Evolutionary conservation across 2,888 invertebrate genomes (phyloP).

Genomic region (Scaptomyza reducta): DNA sequence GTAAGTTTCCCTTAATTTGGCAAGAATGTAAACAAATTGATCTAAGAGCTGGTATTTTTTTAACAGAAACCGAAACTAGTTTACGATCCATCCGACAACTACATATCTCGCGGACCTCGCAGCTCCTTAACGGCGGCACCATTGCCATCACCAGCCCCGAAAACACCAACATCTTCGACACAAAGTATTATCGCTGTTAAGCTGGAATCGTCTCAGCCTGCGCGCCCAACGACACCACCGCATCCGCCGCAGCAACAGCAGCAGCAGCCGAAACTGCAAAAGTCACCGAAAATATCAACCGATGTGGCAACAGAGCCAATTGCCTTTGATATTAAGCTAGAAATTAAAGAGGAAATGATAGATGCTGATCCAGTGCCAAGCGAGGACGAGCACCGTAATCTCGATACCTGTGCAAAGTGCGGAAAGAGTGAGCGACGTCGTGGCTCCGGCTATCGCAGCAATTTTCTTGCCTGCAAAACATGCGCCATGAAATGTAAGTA

Average conservation of each 20-base stretch:
- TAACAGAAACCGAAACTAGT: slow-evolving; percentile 91
- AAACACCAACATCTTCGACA: neutral
- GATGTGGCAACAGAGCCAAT: neutral
- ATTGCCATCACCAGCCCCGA: neutral
- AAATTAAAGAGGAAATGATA: slow-evolving; percentile 5
- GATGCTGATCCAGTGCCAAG: neutral
- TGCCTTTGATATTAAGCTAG: neutral
- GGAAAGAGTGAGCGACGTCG: slow-evolving; percentile 74
- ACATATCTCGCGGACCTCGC: slow-evolving; percentile 86
- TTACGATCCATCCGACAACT: slow-evolving; percentile 93
- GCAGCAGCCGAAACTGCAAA: neutral
- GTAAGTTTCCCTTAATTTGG: slow-evolving; percentile 44
- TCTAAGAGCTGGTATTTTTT: neutral
- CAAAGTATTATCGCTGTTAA: slow-evolving; percentile 1
- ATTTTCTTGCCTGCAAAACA: slow-evolving; percentile 75
- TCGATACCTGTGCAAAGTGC: slow-evolving; percentile 73
- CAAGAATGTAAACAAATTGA: neutral
- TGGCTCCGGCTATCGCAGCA: slow-evolving; percentile 74
- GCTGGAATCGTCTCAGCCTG: neutral
- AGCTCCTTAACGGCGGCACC: slow-evolving; percentile 30
- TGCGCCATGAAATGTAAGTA: slow-evolving; percentile 75
- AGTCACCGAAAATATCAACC: neutral
- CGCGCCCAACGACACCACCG: slow-evolving; percentile 1
- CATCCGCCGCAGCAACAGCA: slow-evolving; percentile 8
- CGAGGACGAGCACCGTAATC: slow-evolving; percentile 23